Evolutionary conservation across 2,888 invertebrate genomes (phyloP), one percentile per base, ranked within the genome.

Genomic region (Unio pictorum): DNA sequence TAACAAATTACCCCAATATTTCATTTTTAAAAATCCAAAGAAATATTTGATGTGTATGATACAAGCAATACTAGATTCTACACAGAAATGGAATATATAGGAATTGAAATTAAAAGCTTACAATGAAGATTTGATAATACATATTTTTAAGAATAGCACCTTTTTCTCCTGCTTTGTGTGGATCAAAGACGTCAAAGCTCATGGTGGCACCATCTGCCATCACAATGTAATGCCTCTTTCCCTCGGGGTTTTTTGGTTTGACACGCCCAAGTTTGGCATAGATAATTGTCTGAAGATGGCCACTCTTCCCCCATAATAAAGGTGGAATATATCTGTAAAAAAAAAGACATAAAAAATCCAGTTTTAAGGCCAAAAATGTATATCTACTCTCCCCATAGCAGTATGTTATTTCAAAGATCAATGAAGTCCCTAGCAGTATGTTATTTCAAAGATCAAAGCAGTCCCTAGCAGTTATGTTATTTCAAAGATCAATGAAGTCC

Each of bases 251-350:
- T 67, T 96, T 96, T 86, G 96, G 95, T 75, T 94, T 93, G 34
- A 96, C 94, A 69, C 97, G 93, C 3, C 91, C 91, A 66, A 91
- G 84, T 69, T 91, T 87, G 85, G 96, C 97, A 91, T 97, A 97
- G 67, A 97, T 91, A 72, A 97, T 94, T 1, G 97, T 97, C 90
- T 98, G 97, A 28, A 97, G 94, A 90, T 98, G 97, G 18, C 97
- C 97, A 90, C 96, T 97, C 90, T 96, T 96, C 71, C 98, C 98
- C 97, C 97, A 98, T 81, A 97, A 90, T 80, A 95, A 92, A 65
- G 97, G 95, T 65, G 97, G 97, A 81, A 94, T 92, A 90, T 97
- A 97, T 71, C 96, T 97, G 91, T 61, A 93, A 92, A 75, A 78
- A 65, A 83, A 75, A n/a, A 56, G 20, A 56, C 34, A 60, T 4